Evolutionary conservation across 2,888 invertebrate genomes (phyloP).

Genomic region (Erannis defoliaria): DNA sequence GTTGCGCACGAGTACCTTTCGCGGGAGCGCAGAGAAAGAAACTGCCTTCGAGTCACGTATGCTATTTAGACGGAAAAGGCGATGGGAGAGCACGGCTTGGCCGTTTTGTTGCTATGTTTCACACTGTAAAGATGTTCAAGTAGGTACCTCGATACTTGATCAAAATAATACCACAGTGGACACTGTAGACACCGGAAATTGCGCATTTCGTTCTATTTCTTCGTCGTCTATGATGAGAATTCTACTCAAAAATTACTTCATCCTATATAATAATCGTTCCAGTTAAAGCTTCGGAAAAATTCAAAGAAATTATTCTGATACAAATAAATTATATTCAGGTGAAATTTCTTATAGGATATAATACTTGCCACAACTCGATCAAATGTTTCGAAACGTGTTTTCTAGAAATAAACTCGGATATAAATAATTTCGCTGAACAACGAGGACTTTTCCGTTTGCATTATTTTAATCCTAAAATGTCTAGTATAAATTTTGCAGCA

Average conservation of each 20-base stretch:
- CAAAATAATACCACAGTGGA: too few species aligned
- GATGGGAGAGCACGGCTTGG: constrained; percentile 22
- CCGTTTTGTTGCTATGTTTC: not conserved
- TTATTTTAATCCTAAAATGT: constrained; percentile 18
- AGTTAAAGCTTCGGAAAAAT: too few species aligned
- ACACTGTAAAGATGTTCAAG: not conserved
- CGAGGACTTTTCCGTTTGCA: not conserved
- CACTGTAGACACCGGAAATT: not conserved
- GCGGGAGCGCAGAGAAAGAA: constrained; percentile 35
- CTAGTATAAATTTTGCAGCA: constrained; percentile 31
- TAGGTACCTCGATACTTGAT: too few species aligned
- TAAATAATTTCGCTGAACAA: not conserved
- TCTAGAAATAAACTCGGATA: not conserved
- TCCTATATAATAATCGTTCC: too few species aligned
- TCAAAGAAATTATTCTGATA: too few species aligned
- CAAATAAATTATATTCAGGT: not conserved
- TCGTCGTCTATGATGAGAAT: too few species aligned
- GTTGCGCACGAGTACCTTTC: constrained; percentile 36
- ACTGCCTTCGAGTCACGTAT: constrained; percentile 38
- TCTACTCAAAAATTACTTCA: too few species aligned
- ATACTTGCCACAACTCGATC: too few species aligned
- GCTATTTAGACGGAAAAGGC: constrained; percentile 38
- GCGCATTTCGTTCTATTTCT: too few species aligned
- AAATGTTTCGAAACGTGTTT: not conserved
- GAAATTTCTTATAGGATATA: too few species aligned